These are phyloP conservation scores for Paramisgurnus dabryanus DNA, from an alignment of 2,113 vertebrate species.

Conservation along the genomic window DNA sequence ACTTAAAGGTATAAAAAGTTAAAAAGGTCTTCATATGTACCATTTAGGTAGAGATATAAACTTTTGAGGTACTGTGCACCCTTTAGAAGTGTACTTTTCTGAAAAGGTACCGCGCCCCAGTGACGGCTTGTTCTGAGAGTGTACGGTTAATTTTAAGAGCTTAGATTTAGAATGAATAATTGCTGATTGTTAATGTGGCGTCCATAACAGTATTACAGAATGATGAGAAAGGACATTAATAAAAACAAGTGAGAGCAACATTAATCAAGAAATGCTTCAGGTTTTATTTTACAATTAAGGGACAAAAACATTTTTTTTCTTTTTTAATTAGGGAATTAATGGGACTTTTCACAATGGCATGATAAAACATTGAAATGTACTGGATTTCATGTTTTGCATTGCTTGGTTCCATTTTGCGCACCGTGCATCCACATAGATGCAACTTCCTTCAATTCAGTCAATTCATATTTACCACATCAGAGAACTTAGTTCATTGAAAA, in stretches of 20 bases:
- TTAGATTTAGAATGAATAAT: background rate
- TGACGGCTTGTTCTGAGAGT: too few species aligned
- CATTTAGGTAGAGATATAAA: too few species aligned
- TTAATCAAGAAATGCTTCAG: slow-evolving; percentile 60
- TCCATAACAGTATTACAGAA: background rate
- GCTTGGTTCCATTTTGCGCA: slow-evolving; percentile 81
- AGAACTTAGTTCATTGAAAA: slow-evolving; percentile 90
- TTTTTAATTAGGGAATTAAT: slow-evolving; percentile 78
- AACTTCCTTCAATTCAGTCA: slow-evolving; percentile 78
- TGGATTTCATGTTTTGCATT: slow-evolving; percentile 82
- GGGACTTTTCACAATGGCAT: slow-evolving; percentile 72
- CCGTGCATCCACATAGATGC: slow-evolving; percentile 88
- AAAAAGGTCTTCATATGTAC: too few species aligned
- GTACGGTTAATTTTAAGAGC: background rate
- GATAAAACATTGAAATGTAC: slow-evolving; percentile 94
- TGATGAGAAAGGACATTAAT: background rate
- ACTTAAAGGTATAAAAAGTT: too few species aligned
- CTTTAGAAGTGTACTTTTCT: too few species aligned
- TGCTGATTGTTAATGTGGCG: background rate
- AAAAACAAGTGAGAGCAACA: slow-evolving; percentile 26
- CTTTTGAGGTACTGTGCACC: too few species aligned
- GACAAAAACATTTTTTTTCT: slow-evolving; percentile 71
- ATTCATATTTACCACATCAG: slow-evolving; percentile 91
- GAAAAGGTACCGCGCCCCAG: too few species aligned
- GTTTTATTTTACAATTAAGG: slow-evolving; percentile 80